phyloP scores from a whole-genome alignment of 2,797 vertebrate species.

The Mormyrus hasselquistii region DNA sequence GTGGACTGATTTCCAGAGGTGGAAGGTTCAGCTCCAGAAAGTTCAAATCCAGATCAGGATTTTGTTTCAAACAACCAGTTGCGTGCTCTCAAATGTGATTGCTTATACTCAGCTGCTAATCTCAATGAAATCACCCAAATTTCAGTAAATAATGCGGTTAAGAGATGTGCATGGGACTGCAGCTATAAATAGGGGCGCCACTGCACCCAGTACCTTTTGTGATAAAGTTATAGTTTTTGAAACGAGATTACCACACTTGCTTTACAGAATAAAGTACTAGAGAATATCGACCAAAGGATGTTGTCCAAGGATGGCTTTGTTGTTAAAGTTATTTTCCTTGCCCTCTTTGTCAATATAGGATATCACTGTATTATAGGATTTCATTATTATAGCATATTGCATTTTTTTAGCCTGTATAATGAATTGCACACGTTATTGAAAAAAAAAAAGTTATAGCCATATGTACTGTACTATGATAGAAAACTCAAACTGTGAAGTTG shows the following conservation, averaged over 20 bases:
- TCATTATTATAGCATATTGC: not conserved
- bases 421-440: not conserved
- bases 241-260: not conserved
- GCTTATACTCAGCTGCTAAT: not conserved
- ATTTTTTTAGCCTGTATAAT: not conserved
- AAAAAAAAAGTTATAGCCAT: not conserved
- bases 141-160: not conserved
- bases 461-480: not conserved
- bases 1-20: not conserved
- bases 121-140: not conserved
- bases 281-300: conserved; percentile 25
- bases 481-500: not conserved
- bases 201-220: not conserved
- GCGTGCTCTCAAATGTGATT: not conserved
- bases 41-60: not conserved
- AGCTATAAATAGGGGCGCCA: not conserved
- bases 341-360: not conserved
- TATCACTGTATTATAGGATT: not conserved
- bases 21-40: not conserved
- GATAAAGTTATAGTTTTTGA: not conserved
- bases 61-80: not conserved
- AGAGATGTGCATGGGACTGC: not conserved
- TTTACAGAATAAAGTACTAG: conserved; percentile 19
- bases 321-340: conserved; percentile 51
- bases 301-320: conserved; percentile 55